Base-by-base conservation (phyloP, 2,797 vertebrate genomes). In the Phoebastria nigripes region DNA sequence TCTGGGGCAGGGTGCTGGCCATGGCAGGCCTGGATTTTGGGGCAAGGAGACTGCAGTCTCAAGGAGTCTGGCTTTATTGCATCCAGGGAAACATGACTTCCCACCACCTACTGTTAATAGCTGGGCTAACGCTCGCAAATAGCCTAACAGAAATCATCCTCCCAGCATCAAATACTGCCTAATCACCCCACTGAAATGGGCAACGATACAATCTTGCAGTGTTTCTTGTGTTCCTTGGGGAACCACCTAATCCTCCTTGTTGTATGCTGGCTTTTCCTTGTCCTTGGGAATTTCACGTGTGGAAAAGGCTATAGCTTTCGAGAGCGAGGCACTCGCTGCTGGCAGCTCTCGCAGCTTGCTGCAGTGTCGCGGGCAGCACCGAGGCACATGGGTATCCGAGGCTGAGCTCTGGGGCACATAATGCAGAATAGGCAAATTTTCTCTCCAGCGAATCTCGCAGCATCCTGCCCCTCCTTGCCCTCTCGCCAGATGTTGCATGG, bases 171-270 rank as follows among this genome's bases (percentile, higher is more conserved):
- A 80, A 82, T 14, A 19, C 63, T 9, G 61, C 83, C 74, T 89
- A 54, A 90, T 94, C 63, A 33, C 95, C 87, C 81, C 72, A 54
- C 78, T 6, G 65, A 81, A 94, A 93, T 1, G 74, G 96, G 88
- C 88, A 82, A 51, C 0, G 55, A 87, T 81, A 65, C 39, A 35
- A 11, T 87, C 93, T 94, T 74, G 71, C 78, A 39, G 90, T 2
- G 0, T 63, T 95, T 54, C 92, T 89, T 14, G 37, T 1, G 25
- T 44, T 93, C 95, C 94, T 92, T 15, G 81, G 94, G 96, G 93
- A 96, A 42, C 51, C 26, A 44, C 81, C 87, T 96, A 93, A 96
- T 94, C 90, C 93, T 95, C 83, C 89, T 54, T 8, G 65, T 49
- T 87, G 89, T 66, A 90, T 95, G 93, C 72, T 56, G 46, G 78